Base-by-base conservation (phyloP, 2,888 invertebrate genomes). In the Eupelmus urozonus region DNA sequence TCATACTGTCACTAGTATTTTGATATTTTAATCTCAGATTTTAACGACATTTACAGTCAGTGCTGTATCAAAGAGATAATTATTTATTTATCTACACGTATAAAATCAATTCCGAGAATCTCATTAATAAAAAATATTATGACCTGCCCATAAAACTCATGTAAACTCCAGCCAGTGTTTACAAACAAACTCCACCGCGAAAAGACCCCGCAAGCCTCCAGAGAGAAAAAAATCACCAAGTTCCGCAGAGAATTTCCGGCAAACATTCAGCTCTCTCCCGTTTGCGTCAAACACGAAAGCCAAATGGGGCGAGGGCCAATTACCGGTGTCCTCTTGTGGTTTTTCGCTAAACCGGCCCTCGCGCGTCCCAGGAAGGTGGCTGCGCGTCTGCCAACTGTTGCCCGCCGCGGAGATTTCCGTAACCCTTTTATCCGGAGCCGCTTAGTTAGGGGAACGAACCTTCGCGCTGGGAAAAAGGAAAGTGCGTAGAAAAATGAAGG, bases 341-440 rank as follows among this genome's bases (percentile, higher is more conserved):
- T 72, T 72, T 63, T 63, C 25, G 62, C 59, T 13, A 62, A 62
- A 71, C 62, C 51, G 34, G 1, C 5, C 18, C 34, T 34, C 34
- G 3, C 34, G 3, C 34, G 3, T 34, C 34, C 34, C 34, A 5
- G 34, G 3, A 34, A n/a, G n/a, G n/a, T n/a, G n/a, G n/a, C 34
- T 18, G 20, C n/a, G 45, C 63, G 62, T 55, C 9, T 11, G 42
- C 72, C 72, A 72, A 62, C 72, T 72, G 72, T 72, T 72, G 55
- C 63, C 16, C 40, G 3, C 59, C 7, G 23, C 1, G 18, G 40
- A 57, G 25, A 67, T 40, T n/a, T 51, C 34, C 53, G 23, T 51
- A 72, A 72, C 42, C 72, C 72, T 18, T 72, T 63, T 63, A 27
- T 23, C 3, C n/a, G 13, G 27, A 27, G 27, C 13, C 45, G 45